Conservation (phyloP, 2,113 vertebrate species). For the Gallinago paraguaiae region DNA sequence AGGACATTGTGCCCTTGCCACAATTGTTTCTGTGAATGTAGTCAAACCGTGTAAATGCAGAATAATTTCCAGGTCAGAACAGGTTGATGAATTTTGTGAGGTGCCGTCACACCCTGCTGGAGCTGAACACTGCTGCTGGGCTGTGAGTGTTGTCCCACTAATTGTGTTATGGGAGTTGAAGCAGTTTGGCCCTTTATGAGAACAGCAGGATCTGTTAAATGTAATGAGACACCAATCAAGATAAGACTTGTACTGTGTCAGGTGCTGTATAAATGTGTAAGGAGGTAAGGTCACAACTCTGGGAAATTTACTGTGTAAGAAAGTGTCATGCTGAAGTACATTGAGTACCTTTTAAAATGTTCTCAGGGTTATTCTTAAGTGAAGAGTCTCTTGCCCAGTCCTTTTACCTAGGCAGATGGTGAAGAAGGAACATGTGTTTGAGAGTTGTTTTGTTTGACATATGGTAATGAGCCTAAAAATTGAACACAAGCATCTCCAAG, state of each 20-base stretch:
- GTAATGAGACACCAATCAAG: constrained; percentile 18
- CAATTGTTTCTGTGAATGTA: background rate
- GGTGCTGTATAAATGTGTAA: background rate
- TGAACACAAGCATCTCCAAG: background rate
- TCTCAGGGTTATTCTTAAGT: background rate
- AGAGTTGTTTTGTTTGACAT: background rate
- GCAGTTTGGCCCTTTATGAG: background rate
- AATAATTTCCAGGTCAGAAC: constrained; percentile 5
- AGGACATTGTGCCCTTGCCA: background rate
- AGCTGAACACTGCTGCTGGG: background rate
- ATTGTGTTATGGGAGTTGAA: background rate
- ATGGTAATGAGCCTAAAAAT: background rate
- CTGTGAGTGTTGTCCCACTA: background rate
- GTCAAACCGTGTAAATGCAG: background rate
- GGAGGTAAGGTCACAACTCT: background rate
- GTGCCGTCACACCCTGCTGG: background rate
- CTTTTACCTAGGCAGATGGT: background rate
- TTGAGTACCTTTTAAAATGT: background rate
- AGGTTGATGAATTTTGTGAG: background rate
- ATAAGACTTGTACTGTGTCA: constrained; percentile 17
- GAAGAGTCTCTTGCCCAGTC: background rate
- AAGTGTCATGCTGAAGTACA: background rate
- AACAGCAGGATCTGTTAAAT: constrained; percentile 36
- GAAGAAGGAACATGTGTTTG: background rate
- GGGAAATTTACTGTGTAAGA: background rate